Percentiles rank a stretch among this genome's conserved stretches.
Evolutionary conservation across 2,888 invertebrate genomes (phyloP).

Genomic region (Orthonevra nobilis): DNA sequence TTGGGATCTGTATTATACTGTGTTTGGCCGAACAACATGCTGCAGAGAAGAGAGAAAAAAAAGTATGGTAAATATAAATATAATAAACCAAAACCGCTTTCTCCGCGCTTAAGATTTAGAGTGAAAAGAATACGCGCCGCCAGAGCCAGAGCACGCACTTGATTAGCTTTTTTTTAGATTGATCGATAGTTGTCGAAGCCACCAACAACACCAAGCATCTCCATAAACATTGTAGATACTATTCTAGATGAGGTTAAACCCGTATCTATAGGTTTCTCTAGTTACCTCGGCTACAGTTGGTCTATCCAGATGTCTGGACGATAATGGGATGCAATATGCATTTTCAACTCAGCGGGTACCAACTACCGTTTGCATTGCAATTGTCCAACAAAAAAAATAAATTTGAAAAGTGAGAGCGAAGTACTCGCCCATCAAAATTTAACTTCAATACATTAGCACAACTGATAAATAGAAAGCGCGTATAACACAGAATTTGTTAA

Average conservation of each 20-base stretch:
- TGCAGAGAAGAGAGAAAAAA: constrained; percentile 17
- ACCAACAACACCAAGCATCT: neutral
- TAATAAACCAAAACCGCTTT: constrained; percentile 69
- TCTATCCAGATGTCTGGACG: constrained; percentile 11
- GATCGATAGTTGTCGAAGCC: constrained; percentile 21
- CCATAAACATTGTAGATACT: too few species aligned
- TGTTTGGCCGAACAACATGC: too few species aligned
- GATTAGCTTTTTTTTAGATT: constrained; percentile 57
- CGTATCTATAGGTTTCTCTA: constrained; percentile 51
- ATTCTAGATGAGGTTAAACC: too few species aligned
- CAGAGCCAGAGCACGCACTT: constrained; percentile 65
- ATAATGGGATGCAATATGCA: constrained; percentile 18
- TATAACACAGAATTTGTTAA: constrained; percentile 20
- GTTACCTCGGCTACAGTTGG: constrained; percentile 33
- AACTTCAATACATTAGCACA: too few species aligned
- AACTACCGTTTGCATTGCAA: too few species aligned
- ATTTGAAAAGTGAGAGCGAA: constrained; percentile 50
- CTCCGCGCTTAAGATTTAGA: constrained; percentile 63
- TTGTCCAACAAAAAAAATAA: too few species aligned
- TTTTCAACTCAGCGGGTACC: constrained; percentile 19
- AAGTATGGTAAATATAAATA: constrained; percentile 26
- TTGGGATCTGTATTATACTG: too few species aligned
- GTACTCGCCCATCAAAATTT: too few species aligned
- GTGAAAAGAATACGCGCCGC: constrained; percentile 66
- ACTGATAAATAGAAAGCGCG: constrained; percentile 54